A percentile compares a stretch with the other conserved stretches of the same genome.
Evolutionary conservation across 1,140 invertebrate species (phyloP).

Genomic region (Zaprionus lachaisei): DNA sequence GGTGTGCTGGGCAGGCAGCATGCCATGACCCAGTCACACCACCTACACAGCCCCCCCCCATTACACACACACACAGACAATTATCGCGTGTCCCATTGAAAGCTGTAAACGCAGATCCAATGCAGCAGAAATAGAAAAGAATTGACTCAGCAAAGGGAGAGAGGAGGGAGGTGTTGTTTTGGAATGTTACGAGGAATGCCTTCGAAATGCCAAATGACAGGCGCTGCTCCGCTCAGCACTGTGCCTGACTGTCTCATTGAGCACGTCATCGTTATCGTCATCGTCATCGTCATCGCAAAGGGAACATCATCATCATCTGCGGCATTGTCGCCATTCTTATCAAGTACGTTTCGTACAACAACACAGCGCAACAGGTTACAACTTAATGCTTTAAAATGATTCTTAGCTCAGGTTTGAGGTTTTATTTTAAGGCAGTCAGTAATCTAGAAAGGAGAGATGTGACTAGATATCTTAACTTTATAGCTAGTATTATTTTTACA

Average conservation of each 20-base stretch:
- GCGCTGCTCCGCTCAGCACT: background rate
- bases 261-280: constrained; percentile 53
- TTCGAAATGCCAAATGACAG: constrained; percentile 60
- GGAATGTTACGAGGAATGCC: constrained; percentile 72
- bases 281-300: constrained; percentile 21
- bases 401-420: background rate
- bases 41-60: constrained; percentile 3
- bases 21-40: constrained; percentile 45
- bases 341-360: constrained; percentile 58
- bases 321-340: constrained; percentile 60
- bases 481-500: background rate
- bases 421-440: background rate
- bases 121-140: constrained; percentile 49
- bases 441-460: background rate
- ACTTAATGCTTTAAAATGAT: background rate
- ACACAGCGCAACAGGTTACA: constrained; percentile 19
- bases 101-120: constrained; percentile 49
- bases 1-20: constrained; percentile 8
- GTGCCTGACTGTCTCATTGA: constrained; percentile 51
- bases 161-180: constrained; percentile 22
- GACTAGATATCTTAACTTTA: background rate
- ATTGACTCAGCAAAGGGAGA: constrained; percentile 1
- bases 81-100: constrained; percentile 50
- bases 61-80: constrained; percentile 24
- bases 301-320: constrained; percentile 23